Conservation (phyloP, 2,113 vertebrate species). For the Chaetops frenatus region DNA sequence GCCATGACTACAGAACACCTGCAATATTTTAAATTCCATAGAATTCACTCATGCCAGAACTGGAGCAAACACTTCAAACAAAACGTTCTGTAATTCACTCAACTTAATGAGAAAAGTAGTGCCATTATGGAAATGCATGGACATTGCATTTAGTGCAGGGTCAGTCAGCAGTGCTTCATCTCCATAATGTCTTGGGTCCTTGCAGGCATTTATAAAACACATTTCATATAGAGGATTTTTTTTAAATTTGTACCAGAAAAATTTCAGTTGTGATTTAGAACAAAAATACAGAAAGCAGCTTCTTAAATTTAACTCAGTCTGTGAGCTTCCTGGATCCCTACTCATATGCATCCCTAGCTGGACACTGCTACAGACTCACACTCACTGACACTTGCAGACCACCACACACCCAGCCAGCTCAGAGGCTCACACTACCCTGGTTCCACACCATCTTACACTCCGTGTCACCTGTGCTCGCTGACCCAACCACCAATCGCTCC, state of each 20-base stretch:
- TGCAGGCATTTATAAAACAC: not conserved
- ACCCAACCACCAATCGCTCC: not conserved
- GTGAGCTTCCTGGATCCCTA: not conserved
- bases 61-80: not conserved
- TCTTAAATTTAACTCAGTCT: not conserved
- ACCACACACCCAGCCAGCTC: not conserved
- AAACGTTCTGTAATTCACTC: not conserved
- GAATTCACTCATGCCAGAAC: not conserved
- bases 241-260: not conserved
- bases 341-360: not conserved
- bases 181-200: not conserved
- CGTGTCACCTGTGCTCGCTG: not conserved
- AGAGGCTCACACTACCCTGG: accelerated
- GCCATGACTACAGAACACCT: not conserved
- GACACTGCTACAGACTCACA: not conserved
- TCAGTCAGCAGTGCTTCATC: not conserved
- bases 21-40: not conserved
- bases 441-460: not conserved
- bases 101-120: not conserved
- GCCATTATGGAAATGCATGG: not conserved
- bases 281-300: not conserved
- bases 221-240: not conserved
- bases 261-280: not conserved
- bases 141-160: not conserved
- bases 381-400: not conserved